Percentiles rank a stretch among this genome's conserved stretches.
These are phyloP conservation scores for Malurus elegans DNA, from an alignment of 2,113 vertebrate genomes.

Conservation along the genomic window DNA sequence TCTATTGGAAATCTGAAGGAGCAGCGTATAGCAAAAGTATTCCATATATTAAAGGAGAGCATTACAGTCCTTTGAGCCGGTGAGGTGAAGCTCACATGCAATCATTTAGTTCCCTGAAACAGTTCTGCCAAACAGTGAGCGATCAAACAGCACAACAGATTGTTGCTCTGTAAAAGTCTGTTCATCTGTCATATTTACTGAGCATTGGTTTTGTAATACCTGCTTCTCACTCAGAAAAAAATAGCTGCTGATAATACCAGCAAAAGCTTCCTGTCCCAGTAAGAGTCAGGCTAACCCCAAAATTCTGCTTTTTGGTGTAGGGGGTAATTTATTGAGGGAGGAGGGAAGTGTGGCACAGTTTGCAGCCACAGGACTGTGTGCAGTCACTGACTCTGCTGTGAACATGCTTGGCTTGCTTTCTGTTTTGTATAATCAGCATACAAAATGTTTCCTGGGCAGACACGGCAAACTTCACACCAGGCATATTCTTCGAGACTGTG, in stretches of 20 bases:
- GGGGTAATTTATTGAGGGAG: neutral
- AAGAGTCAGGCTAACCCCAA: neutral
- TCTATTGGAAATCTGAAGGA: neutral
- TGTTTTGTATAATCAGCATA: neutral
- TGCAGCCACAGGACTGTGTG: neutral
- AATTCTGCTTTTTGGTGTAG: neutral
- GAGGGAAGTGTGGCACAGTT: neutral
- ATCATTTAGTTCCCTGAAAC: neutral
- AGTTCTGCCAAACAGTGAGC: neutral
- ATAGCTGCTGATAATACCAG: neutral
- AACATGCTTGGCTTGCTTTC: neutral
- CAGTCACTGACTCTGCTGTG: neutral
- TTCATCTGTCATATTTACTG: slow-evolving; percentile 43
- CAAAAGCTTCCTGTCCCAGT: neutral
- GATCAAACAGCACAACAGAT: slow-evolving; percentile 13
- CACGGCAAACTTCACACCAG: neutral
- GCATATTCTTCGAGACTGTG: neutral
- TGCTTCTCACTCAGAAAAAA: neutral
- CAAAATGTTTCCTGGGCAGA: neutral
- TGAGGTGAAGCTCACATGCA: neutral
- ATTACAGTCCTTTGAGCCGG: neutral
- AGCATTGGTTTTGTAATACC: neutral
- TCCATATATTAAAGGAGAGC: neutral
- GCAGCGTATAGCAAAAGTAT: neutral
- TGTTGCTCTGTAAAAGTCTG: neutral